Evolutionary conservation across 2,888 invertebrate genomes (phyloP), one percentile per base, ranked within the genome.

Genomic region (Caenorhabditis zanzibari): DNA sequence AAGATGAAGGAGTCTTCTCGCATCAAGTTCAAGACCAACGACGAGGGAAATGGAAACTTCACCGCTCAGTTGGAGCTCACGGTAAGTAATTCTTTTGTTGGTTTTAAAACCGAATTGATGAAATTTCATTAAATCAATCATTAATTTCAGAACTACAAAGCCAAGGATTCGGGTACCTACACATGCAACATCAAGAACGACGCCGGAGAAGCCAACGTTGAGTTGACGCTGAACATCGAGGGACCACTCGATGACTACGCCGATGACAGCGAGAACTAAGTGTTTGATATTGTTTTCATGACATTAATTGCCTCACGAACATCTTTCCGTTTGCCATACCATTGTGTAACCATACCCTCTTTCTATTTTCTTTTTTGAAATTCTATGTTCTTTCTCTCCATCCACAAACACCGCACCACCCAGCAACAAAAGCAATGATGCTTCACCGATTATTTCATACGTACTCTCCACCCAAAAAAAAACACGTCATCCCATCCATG

Each of bases 101-200:
- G 14, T 14, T 16, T 56, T 19, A 26, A 26, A 5, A 32, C 5
- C 19, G 22, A 35, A 10, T 59, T 19, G 22, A 38, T 59, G n/a
- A 28, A 9, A 35, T 35, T 9, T 9, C 14, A 12, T 41, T 44
- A n/a, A 14, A 26, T 14, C 22, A 19, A 73, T 14, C 52, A 10
- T 19, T 9, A 28, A 54, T 89, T 90, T 41, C 83, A 92, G 92
- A 92, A 92, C 89, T 92, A 92, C 90, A 92, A 92, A 86, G 92
- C 92, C 56, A 92, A 92, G 86, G 92, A 92, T 86, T 90, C 90
- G 73, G 98, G 98, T 89, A 94, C 97, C 85, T 99, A 99, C 94
- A 98, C 98, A 93, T 97, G 98, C 93, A 97, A 97, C 92, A 97
- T 97, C 92, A 97, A 97, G 94, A 98, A 98, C 94, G 95, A 95